A percentile compares a stretch with the other conserved stretches of the same genome.
These are phyloP conservation scores for Pyrochroa serraticornis DNA, from an alignment of 2,888 invertebrate genomes.

Conservation along the genomic window DNA sequence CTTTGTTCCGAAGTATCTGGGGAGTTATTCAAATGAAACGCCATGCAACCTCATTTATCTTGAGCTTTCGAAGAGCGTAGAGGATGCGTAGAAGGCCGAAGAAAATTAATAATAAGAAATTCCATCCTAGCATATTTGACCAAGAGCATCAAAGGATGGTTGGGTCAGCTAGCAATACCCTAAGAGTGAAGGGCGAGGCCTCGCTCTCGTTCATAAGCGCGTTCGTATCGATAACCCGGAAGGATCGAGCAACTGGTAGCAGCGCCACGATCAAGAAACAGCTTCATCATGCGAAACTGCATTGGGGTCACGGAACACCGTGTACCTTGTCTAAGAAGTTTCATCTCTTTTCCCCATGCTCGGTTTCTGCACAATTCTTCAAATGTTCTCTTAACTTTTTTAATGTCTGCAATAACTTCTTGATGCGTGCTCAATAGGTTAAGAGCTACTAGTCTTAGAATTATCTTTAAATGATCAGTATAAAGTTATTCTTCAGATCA, in stretches of 20 bases:
- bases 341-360: no score
- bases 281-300: no score
- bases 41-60: conserved; percentile 18
- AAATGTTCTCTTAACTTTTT: no score
- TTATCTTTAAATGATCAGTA: no score
- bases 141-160: conserved; percentile 32
- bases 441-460: no score
- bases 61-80: conserved; percentile 3
- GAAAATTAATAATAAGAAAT: conserved; percentile 33
- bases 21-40: conserved; percentile 17
- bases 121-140: conserved; percentile 33
- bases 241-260: conserved; percentile 1
- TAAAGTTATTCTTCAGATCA: no score
- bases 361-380: no score
- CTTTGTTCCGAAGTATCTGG: conserved; percentile 15
- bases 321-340: no score
- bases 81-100: conserved; percentile 20
- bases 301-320: no score
- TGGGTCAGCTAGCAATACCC: conserved; percentile 19
- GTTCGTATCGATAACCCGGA: conserved; percentile 2
- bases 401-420: no score
- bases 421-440: no score
- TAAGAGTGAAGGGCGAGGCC: conserved; percentile 19
- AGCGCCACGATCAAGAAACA: neutral
- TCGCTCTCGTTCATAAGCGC: neutral